These are phyloP conservation scores for Neogobius melanostomus DNA, from an alignment of 2,113 vertebrate species.

Conservation along the genomic window DNA sequence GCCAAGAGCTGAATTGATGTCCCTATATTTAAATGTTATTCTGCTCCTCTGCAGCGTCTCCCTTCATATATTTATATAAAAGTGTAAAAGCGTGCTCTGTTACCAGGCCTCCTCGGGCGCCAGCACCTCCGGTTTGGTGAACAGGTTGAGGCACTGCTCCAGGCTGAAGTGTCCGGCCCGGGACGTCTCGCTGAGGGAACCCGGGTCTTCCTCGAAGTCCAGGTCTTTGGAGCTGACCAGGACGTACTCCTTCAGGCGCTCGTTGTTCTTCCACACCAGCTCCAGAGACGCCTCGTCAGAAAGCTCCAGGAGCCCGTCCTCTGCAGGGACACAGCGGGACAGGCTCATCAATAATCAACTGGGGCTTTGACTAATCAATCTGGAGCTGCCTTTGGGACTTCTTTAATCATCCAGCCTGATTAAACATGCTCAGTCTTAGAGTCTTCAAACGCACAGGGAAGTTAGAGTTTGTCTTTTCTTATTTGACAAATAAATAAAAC, in stretches of 20 bases:
- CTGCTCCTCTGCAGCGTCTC: too few species aligned
- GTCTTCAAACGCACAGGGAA: too few species aligned
- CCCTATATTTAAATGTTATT: too few species aligned
- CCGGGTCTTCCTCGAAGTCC: slow-evolving; percentile 90
- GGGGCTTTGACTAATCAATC: too few species aligned
- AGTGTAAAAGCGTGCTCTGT: slow-evolving; percentile 28
- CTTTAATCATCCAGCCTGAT: too few species aligned
- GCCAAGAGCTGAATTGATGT: too few species aligned
- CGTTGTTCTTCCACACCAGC: slow-evolving; percentile 97
- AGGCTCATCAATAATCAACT: too few species aligned
- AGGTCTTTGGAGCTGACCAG: slow-evolving; percentile 95
- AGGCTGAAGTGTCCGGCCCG: slow-evolving; percentile 95
- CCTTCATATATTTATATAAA: too few species aligned
- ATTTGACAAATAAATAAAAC: too few species aligned
- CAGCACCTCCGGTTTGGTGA: slow-evolving; percentile 95
- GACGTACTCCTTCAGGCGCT: slow-evolving; percentile 92
- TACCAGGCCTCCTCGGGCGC: slow-evolving; percentile 98
- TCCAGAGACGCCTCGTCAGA: slow-evolving; percentile 86
- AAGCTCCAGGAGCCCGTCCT: slow-evolving; percentile 81
- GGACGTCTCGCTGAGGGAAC: slow-evolving; percentile 90
- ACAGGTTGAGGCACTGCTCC: slow-evolving; percentile 97
- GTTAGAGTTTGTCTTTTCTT: too few species aligned
- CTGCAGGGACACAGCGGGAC: slow-evolving; percentile 55
- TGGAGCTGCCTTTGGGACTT: too few species aligned
- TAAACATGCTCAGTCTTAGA: too few species aligned